phyloP scores from a whole-genome alignment of 2,113 vertebrate species.

The Charadrius vociferus region DNA sequence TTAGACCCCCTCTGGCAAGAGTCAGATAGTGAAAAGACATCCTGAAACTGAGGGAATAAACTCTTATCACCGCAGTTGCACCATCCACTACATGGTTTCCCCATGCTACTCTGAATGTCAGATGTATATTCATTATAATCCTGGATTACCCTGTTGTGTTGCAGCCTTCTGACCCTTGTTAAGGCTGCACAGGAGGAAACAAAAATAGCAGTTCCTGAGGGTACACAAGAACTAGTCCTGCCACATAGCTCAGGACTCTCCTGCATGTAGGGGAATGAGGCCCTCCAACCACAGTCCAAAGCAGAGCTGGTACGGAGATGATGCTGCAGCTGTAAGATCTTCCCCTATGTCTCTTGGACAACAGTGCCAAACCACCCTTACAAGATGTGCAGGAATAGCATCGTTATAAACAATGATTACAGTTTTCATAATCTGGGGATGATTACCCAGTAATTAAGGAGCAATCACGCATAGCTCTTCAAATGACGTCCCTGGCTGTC shows the following conservation, averaged over 20 bases:
- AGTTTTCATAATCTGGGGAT: not conserved
- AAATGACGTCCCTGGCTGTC: not conserved
- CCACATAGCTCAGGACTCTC: not conserved
- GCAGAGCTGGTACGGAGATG: not conserved
- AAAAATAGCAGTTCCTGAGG: not conserved
- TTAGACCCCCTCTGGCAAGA: not conserved
- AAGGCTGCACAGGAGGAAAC: not conserved
- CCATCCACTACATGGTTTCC: not conserved
- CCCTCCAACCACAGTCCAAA: not conserved
- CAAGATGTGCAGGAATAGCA: not conserved
- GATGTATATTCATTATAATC: not conserved
- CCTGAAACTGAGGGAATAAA: not conserved
- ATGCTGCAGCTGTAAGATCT: not conserved
- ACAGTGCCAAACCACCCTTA: not conserved
- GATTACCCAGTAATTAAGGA: not conserved
- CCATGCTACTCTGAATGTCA: accelerated
- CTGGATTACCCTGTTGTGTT: not conserved
- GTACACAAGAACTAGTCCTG: not conserved
- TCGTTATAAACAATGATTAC: not conserved
- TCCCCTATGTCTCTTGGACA: not conserved
- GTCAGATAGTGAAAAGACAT: not conserved
- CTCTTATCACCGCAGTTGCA: not conserved
- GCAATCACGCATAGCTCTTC: not conserved
- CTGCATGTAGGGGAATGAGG: not conserved
- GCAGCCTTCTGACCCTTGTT: not conserved